Evolutionary conservation across 2,113 vertebrate species (phyloP).

Genomic region (Chloropsis cyanopogon): DNA sequence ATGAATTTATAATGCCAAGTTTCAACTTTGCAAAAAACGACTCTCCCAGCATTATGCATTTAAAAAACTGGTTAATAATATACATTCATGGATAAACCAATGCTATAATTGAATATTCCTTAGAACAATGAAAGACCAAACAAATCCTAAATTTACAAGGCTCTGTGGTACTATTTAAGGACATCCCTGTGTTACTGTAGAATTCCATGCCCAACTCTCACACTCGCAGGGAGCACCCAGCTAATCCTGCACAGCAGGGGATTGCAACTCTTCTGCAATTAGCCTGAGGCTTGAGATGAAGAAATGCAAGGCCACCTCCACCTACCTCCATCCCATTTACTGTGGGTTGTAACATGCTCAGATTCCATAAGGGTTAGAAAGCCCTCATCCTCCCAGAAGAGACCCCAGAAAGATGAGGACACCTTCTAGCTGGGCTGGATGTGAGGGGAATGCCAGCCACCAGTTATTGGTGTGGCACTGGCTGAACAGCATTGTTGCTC

Average conservation of each 20-base stretch:
- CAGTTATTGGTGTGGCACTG: neutral
- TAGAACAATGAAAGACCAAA: slow-evolving; percentile 48
- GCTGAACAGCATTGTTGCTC: neutral
- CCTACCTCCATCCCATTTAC: neutral
- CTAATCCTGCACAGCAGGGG: neutral
- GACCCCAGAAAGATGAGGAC: rapidly evolving
- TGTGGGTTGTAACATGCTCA: neutral
- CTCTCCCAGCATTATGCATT: neutral
- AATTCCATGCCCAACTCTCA: neutral
- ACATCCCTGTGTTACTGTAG: neutral
- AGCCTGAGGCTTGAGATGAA: neutral
- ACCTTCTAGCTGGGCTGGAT: neutral
- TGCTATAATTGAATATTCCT: slow-evolving; percentile 19
- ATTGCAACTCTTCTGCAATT: neutral
- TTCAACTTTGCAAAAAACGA: neutral
- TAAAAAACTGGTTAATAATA: slow-evolving; percentile 2
- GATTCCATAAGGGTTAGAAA: neutral
- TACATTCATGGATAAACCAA: neutral
- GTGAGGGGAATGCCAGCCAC: rapidly evolving
- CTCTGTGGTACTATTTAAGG: slow-evolving; percentile 19
- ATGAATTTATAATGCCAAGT: neutral
- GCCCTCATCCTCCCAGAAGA: neutral
- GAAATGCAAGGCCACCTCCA: neutral
- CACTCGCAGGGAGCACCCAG: neutral
- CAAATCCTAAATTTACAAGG: slow-evolving; percentile 15